Percentiles rank a stretch among this genome's conserved stretches.
phyloP scores from a whole-genome alignment of 1,140 invertebrate genomes.

The Drosophila serrata region DNA sequence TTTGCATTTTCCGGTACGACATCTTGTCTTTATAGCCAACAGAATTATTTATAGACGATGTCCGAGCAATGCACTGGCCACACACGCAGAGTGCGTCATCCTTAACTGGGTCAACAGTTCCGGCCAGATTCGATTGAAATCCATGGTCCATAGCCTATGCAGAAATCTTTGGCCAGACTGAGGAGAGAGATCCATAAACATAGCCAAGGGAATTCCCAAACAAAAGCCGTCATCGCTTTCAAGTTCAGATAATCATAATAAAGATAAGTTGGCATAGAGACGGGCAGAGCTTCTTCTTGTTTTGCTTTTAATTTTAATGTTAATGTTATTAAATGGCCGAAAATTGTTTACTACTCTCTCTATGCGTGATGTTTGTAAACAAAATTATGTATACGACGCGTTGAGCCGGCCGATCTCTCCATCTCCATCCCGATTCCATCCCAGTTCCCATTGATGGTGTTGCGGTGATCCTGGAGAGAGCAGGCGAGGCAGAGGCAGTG shows the following conservation, averaged over 20 bases:
- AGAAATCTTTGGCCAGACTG: slow-evolving; percentile 13
- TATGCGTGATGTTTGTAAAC: slow-evolving; percentile 78
- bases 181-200: slow-evolving; percentile 43
- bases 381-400: slow-evolving; percentile 82
- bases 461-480: slow-evolving; percentile 19
- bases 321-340: slow-evolving; percentile 84
- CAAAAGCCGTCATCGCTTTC: slow-evolving; percentile 77
- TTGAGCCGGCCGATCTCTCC: slow-evolving; percentile 39
- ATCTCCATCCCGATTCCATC: slow-evolving; percentile 49
- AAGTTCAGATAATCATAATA: slow-evolving; percentile 84
- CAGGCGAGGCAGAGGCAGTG: neutral
- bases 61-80: slow-evolving; percentile 41
- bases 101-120: slow-evolving; percentile 68
- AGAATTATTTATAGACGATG: slow-evolving; percentile 42
- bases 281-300: slow-evolving; percentile 45
- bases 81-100: slow-evolving; percentile 35
- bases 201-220: slow-evolving; percentile 74
- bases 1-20: slow-evolving; percentile 50
- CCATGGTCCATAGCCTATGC: slow-evolving; percentile 5
- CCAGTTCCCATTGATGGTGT: slow-evolving; percentile 59
- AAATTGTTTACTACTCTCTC: slow-evolving; percentile 80
- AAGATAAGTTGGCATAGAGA: slow-evolving; percentile 70
- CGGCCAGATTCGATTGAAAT: slow-evolving; percentile 7
- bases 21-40: slow-evolving; percentile 33
- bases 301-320: slow-evolving; percentile 83